Conservation (phyloP, 2,113 vertebrate species). For the Herpailurus yagouaroundi region DNA sequence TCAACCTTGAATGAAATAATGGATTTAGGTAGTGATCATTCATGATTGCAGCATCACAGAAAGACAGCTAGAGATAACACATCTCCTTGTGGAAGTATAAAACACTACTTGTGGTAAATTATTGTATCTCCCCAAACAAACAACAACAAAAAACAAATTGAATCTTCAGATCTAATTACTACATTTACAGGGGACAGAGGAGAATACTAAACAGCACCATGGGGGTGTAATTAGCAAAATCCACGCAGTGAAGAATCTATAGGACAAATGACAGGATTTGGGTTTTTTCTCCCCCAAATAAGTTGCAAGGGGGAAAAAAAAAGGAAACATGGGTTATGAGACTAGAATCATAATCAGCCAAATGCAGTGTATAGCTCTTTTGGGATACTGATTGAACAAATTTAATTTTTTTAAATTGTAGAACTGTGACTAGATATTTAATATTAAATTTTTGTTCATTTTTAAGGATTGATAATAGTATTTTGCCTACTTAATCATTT, state of each 20-base stretch:
- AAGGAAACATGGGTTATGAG: background rate
- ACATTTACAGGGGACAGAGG: background rate
- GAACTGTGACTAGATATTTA: background rate
- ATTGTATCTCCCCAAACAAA: background rate
- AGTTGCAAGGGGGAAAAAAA: background rate
- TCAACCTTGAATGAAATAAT: background rate
- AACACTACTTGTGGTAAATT: background rate
- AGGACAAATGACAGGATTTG: conserved; percentile 6
- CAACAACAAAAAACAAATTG: background rate
- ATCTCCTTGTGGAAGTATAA: background rate
- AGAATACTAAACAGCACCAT: background rate
- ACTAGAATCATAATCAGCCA: background rate
- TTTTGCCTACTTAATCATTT: background rate
- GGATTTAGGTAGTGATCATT: background rate
- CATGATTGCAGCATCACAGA: background rate
- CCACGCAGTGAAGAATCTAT: background rate
- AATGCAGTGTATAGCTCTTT: background rate
- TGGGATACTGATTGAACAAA: background rate
- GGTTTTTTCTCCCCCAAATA: background rate
- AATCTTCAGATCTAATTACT: background rate
- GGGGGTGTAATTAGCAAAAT: background rate
- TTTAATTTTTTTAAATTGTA: background rate
- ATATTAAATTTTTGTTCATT: background rate
- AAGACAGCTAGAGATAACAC: background rate
- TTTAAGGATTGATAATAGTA: background rate